A percentile compares a stretch with the other conserved stretches of the same genome.
Evolutionary conservation across 2,113 vertebrate genomes (phyloP).

Genomic region (Ramphastos sulfuratus): DNA sequence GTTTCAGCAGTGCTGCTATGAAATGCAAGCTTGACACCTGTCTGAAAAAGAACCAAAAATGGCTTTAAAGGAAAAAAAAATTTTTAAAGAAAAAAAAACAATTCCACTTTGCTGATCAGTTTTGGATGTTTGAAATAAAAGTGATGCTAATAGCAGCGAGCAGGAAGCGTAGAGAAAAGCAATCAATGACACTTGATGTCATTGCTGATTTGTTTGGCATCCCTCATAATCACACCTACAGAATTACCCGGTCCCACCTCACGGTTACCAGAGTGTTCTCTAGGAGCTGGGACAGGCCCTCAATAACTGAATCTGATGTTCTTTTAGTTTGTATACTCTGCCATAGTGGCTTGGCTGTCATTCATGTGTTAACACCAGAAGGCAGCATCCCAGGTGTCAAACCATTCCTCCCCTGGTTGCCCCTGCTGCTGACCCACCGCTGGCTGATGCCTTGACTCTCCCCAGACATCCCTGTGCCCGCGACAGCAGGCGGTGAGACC

Average conservation of each 20-base stretch:
- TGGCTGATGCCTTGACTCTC: background rate
- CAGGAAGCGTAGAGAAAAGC: constrained; percentile 16
- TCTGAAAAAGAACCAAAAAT: background rate
- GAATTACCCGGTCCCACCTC: background rate
- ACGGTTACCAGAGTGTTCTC: fast-evolving
- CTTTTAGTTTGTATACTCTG: background rate
- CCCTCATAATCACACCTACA: background rate
- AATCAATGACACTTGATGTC: background rate
- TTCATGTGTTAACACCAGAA: background rate
- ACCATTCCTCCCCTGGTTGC: background rate
- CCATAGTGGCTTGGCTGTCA: background rate
- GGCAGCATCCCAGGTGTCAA: background rate
- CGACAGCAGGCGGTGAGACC: background rate
- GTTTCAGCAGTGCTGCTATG: constrained; percentile 74
- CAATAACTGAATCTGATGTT: background rate
- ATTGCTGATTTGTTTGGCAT: background rate
- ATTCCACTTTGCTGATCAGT: background rate
- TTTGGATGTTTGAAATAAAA: background rate
- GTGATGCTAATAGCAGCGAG: constrained; percentile 9
- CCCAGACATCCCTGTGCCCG: background rate
- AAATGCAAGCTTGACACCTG: constrained; percentile 47
- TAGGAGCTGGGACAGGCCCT: background rate
- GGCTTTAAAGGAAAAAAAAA: background rate
- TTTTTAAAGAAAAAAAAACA: background rate
- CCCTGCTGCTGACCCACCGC: background rate